These are phyloP conservation scores for Drosophila hydei DNA, from an alignment of 1,140 invertebrate genomes.

Conservation along the genomic window DNA sequence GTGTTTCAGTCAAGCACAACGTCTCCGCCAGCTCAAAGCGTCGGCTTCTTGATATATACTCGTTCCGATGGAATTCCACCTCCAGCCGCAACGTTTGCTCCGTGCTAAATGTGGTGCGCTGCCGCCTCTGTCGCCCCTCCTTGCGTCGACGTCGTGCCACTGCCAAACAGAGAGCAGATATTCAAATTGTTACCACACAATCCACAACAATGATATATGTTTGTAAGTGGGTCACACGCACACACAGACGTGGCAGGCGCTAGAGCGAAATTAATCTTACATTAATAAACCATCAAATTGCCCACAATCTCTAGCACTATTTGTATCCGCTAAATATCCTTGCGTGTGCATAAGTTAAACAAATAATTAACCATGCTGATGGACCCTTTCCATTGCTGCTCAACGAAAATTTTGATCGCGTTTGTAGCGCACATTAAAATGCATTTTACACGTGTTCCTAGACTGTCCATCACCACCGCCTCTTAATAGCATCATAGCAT, in stretches of 20 bases:
- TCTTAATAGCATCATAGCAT: neutral
- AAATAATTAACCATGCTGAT: slow-evolving; percentile 71
- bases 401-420: slow-evolving; percentile 51
- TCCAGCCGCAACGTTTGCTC: slow-evolving; percentile 96
- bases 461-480: slow-evolving; percentile 11
- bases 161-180: slow-evolving; percentile 75
- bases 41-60: slow-evolving; percentile 95
- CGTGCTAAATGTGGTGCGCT: slow-evolving; percentile 96
- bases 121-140: slow-evolving; percentile 92
- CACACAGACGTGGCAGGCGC: slow-evolving; percentile 61
- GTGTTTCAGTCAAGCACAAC: slow-evolving; percentile 94
- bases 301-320: slow-evolving; percentile 12
- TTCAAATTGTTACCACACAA: slow-evolving; percentile 7
- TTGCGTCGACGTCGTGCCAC: slow-evolving; percentile 93
- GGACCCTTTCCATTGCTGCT: neutral
- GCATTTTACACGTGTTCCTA: slow-evolving; percentile 61
- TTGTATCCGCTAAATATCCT: slow-evolving; percentile 32
- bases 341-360: slow-evolving; percentile 72
- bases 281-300: slow-evolving; percentile 67
- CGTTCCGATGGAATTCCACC: slow-evolving; percentile 94
- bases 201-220: slow-evolving; percentile 15
- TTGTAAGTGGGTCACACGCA: neutral
- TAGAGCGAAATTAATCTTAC: slow-evolving; percentile 78
- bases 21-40: slow-evolving; percentile 94
- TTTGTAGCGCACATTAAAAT: slow-evolving; percentile 70